phyloP scores from a whole-genome alignment of 2,113 vertebrate genomes.

The Scomber scombrus region DNA sequence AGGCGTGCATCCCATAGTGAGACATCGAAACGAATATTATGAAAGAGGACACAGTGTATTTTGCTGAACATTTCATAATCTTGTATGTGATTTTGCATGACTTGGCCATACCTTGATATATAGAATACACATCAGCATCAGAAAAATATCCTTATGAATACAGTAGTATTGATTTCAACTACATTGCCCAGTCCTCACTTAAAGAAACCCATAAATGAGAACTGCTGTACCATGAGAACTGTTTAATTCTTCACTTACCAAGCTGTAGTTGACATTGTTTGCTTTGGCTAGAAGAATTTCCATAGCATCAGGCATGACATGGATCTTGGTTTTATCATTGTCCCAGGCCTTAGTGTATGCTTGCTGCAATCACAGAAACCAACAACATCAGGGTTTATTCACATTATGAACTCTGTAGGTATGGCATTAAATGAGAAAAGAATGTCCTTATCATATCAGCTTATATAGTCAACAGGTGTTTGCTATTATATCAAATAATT shows the following conservation, averaged over 20 bases:
- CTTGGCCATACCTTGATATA: neutral
- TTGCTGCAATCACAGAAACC: conserved; percentile 62
- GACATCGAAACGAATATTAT: too few species aligned
- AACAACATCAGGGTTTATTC: neutral
- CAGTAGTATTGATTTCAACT: neutral
- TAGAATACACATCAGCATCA: neutral
- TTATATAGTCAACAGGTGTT: neutral
- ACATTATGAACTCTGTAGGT: neutral
- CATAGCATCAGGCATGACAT: conserved; percentile 92
- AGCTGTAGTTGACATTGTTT: conserved; percentile 90
- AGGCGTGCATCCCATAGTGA: too few species aligned
- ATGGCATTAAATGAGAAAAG: neutral
- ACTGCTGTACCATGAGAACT: neutral
- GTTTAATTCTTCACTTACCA: conserved; percentile 34
- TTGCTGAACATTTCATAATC: neutral
- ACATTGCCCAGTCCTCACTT: neutral
- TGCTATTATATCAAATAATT: neutral
- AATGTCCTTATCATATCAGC: rapidly evolving
- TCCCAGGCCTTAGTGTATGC: conserved; percentile 89
- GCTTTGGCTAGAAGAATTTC: conserved; percentile 89
- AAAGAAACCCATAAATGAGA: neutral
- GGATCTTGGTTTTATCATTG: conserved; percentile 88
- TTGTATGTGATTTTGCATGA: neutral
- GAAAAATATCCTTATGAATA: neutral
- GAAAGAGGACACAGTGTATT: neutral